phyloP scores from a whole-genome alignment of 2,888 invertebrate species.

The Melanargia galathea region DNA sequence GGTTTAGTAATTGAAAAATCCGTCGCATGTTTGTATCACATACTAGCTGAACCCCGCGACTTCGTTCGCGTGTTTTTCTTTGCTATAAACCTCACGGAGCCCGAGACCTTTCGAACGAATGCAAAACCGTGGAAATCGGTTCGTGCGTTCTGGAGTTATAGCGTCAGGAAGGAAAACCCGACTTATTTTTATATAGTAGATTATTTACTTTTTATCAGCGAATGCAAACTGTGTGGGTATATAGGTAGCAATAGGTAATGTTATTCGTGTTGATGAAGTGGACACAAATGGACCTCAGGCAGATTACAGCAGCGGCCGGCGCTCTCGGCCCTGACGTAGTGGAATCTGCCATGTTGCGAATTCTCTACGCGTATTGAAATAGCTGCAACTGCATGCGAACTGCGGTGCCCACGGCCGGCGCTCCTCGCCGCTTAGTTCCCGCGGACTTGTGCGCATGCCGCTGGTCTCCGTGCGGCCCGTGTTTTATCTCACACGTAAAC shows the following conservation, averaged over 20 bases:
- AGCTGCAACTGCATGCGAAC: conserved; percentile 64
- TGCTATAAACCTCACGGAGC: no score
- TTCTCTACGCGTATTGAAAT: conserved; percentile 75
- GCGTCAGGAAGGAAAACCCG: no score
- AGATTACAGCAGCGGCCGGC: conserved; percentile 44
- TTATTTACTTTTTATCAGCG: no score
- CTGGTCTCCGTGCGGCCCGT: conserved; percentile 50
- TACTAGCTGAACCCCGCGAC: no score
- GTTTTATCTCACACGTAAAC: conserved; percentile 59
- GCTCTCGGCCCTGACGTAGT: conserved; percentile 51
- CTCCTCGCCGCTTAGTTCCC: conserved; percentile 60
- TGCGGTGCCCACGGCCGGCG: conserved; percentile 29
- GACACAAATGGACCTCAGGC: conserved; percentile 46
- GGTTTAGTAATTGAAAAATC: no score
- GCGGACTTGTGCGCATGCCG: conserved; percentile 58
- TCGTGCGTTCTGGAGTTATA: no score
- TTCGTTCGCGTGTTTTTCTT: no score
- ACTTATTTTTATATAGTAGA: no score
- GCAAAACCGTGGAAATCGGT: no score
- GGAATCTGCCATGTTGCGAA: conserved; percentile 71
- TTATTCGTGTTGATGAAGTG: background rate
- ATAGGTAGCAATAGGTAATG: background rate
- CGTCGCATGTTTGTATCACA: no score
- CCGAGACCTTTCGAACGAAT: no score
- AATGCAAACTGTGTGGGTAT: background rate